A percentile compares a stretch with the other conserved stretches of the same genome.
phyloP scores from a whole-genome alignment of 2,113 vertebrate species.

The Elephantulus edwardii region DNA sequence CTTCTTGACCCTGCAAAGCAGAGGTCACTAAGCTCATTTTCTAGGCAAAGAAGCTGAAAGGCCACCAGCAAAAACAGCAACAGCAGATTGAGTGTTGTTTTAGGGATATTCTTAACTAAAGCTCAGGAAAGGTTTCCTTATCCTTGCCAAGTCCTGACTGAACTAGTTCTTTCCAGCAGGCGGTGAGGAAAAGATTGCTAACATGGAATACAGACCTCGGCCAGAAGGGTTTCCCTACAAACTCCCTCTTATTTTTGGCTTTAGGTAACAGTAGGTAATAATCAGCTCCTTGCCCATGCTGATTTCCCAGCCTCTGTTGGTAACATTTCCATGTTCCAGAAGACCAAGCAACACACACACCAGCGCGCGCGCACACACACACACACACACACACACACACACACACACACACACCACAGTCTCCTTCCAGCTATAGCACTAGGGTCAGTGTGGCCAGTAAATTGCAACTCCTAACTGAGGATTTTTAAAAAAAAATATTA shows the following conservation, averaged over 20 bases:
- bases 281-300: fast-evolving
- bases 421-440: neutral
- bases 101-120: neutral
- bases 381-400: neutral
- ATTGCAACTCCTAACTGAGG: too few species aligned
- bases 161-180: neutral
- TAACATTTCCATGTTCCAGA: neutral
- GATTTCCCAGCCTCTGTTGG: neutral
- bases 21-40: neutral
- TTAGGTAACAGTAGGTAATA: too few species aligned
- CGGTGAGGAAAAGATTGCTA: neutral
- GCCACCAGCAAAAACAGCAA: neutral
- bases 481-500: too few species aligned
- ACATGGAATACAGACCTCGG: neutral
- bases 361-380: neutral
- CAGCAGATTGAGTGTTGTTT: fast-evolving
- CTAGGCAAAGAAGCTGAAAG: constrained; percentile 21
- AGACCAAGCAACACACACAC: neutral
- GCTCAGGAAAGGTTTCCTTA: neutral
- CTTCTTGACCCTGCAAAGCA: too few species aligned
- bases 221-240: neutral
- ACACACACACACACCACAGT: neutral
- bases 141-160: neutral
- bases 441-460: too few species aligned
- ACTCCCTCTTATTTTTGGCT: neutral